Evolutionary conservation across 2,888 invertebrate genomes (phyloP).

Genomic region (Eupeodes latifasciatus): DNA sequence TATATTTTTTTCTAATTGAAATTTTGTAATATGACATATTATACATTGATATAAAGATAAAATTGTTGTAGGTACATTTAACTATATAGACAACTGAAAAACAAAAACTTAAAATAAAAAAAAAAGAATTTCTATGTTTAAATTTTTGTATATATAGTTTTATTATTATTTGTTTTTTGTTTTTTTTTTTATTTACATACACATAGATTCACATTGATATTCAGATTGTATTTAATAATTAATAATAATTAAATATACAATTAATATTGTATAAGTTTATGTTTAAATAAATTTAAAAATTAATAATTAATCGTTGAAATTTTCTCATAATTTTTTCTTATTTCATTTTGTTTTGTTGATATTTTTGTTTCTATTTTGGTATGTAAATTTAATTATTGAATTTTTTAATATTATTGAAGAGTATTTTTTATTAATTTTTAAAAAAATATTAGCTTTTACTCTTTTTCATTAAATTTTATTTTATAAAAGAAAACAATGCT

Average conservation of each 20-base stretch:
- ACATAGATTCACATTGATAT: slow-evolving; percentile 73
- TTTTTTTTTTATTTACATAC: slow-evolving; percentile 69
- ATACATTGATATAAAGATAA: slow-evolving; percentile 72
- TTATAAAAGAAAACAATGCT: slow-evolving; percentile 63
- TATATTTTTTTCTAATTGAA: slow-evolving; percentile 64
- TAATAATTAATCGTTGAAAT: slow-evolving; percentile 76
- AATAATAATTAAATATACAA: slow-evolving; percentile 45
- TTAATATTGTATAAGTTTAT: slow-evolving; percentile 51
- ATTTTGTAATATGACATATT: slow-evolving; percentile 70
- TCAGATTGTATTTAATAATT: slow-evolving; percentile 45
- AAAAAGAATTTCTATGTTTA: slow-evolving; percentile 44
- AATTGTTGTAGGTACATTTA: slow-evolving; percentile 72
- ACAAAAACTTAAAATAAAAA: not conserved
- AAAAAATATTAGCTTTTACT: slow-evolving; percentile 19
- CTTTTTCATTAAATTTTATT: slow-evolving; percentile 56
- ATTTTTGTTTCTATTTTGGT: slow-evolving; percentile 2
- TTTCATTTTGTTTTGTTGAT: slow-evolving; percentile 22
- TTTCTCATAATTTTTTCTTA: slow-evolving; percentile 44
- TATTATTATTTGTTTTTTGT: not conserved
- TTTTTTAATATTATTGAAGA: slow-evolving; percentile 36
- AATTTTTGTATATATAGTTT: slow-evolving; percentile 62
- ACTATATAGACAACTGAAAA: slow-evolving; percentile 63
- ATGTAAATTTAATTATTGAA: slow-evolving; percentile 44
- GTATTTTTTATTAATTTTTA: slow-evolving; percentile 21
- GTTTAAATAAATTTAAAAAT: slow-evolving; percentile 63